Conservation (phyloP, 2,797 vertebrate genomes). For the Tapera naevia region DNA sequence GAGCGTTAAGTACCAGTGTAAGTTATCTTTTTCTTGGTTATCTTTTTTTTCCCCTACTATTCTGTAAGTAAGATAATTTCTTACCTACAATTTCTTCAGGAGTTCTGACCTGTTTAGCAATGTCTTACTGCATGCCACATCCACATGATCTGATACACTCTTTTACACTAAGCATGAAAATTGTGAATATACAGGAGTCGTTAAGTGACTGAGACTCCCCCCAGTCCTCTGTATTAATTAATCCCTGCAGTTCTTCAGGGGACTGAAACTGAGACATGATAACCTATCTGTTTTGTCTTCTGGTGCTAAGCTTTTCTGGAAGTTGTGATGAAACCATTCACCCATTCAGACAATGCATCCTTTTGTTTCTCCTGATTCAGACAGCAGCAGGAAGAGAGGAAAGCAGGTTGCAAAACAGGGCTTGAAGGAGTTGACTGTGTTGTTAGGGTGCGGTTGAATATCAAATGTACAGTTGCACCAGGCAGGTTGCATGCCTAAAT, state of each 20-base stretch:
- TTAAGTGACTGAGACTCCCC: rapidly evolving
- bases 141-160: neutral
- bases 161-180: neutral
- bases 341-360: neutral
- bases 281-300: neutral
- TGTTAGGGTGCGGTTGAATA: neutral
- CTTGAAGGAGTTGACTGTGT: neutral
- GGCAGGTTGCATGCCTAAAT: neutral
- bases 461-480: neutral
- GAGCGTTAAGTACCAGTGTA: neutral
- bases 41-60: neutral
- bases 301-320: neutral
- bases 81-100: neutral
- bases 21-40: neutral
- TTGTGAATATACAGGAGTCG: neutral
- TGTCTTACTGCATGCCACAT: neutral
- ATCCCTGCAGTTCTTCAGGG: neutral
- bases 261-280: neutral
- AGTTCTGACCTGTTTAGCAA: neutral
- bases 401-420: neutral
- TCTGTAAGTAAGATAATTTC: neutral
- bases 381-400: neutral
- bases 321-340: neutral
- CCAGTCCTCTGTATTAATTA: neutral
- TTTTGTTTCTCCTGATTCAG: slow-evolving; percentile 15